These are phyloP conservation scores for Oreochromis mossambicus DNA, from an alignment of 2,797 vertebrate genomes.

Conservation along the genomic window DNA sequence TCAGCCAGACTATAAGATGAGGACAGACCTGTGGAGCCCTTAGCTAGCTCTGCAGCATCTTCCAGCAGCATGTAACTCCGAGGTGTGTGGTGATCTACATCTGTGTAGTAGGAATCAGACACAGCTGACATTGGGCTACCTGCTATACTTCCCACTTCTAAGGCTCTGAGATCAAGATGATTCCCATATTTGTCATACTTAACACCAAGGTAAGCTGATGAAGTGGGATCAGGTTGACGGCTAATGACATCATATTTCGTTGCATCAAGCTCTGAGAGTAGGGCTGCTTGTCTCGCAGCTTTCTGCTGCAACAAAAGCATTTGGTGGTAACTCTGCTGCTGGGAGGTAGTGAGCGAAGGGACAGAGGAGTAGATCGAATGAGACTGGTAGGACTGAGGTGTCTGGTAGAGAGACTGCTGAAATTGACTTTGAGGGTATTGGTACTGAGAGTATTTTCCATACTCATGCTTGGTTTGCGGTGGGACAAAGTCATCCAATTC, in stretches of 20 bases:
- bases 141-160: constrained; percentile 89
- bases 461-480: constrained; percentile 91
- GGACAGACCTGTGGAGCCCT: constrained; percentile 84
- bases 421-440: constrained; percentile 80
- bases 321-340: constrained; percentile 87
- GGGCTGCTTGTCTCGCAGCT: constrained; percentile 87
- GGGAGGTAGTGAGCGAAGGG: constrained; percentile 88
- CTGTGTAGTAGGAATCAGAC: constrained; percentile 95
- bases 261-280: constrained; percentile 88
- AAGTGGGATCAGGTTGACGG: constrained; percentile 86
- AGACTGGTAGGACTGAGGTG: constrained; percentile 92
- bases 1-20: constrained; percentile 92
- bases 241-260: constrained; percentile 93
- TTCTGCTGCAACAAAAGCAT: constrained; percentile 95
- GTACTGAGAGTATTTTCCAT: constrained; percentile 92
- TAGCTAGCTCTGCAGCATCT: constrained; percentile 92
- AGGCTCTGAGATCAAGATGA: constrained; percentile 89
- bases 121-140: constrained; percentile 92
- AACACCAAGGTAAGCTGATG: constrained; percentile 82
- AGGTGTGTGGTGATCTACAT: constrained; percentile 87
- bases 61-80: constrained; percentile 94
- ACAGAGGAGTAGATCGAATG: constrained; percentile 95
- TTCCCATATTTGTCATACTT: constrained; percentile 85
- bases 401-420: constrained; percentile 87
- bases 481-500: constrained; percentile 92